Base-by-base conservation (phyloP, 2,888 invertebrate species). In the Eristalinus aeneus region DNA sequence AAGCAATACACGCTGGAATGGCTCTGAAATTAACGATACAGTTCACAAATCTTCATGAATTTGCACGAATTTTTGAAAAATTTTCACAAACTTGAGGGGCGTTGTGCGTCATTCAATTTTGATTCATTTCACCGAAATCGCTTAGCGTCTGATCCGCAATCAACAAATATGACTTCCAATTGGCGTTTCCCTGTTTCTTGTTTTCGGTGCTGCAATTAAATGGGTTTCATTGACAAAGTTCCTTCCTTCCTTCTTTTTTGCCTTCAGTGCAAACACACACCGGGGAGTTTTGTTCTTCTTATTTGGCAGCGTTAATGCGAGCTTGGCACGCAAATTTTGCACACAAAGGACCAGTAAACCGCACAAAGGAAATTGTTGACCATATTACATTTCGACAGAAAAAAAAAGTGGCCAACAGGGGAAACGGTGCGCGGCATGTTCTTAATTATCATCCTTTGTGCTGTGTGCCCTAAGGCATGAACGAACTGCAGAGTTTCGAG, bases 81-180 rank as follows among this genome's bases (percentile, higher is more conserved):
- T n/a, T n/a, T n/a, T n/a, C n/a, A n/a, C n/a, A n/a, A n/a, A n/a
- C n/a, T n/a, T n/a, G n/a, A n/a, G n/a, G n/a, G n/a, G n/a, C n/a
- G 5, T 16, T 6, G 12, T 27, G 65, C 5, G 22, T 64, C 53
- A 82, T 75, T 69, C 64, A 54, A 69, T 32, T 58, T 60, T 16
- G 20, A 58, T 61, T 74, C 63, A 53, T 74, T 73, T 63, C 68
- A 68, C 73, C 74, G 39, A 71, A 80, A 74, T 63, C 79, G 32
- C 31, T 75, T 75, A 23, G 58, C 58, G 65, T 68, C 39, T 39
- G 23, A 64, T 75, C 56, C 53, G 27, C 56, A 79, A 68, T 67
- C 46, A 2, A 5, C 5, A 79, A 73, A 73, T 79, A 65, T 73
- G 79, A 77, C 69, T 81, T 81, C 64, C 75, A 75, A 65, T 75